phyloP scores from a whole-genome alignment of 2,113 vertebrate species.

The Erythrolamprus reginae region DNA sequence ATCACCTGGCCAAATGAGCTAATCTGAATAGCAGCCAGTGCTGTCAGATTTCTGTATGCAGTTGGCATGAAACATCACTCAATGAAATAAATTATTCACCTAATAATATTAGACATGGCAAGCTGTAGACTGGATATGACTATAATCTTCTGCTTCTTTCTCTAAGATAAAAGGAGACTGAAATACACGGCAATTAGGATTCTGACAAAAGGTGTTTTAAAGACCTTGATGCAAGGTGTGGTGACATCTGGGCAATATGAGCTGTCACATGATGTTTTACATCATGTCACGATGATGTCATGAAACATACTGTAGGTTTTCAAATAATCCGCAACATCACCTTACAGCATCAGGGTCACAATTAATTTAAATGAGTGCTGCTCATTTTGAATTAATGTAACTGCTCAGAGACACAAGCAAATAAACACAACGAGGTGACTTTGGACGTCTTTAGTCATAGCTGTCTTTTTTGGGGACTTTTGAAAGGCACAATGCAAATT shows the following conservation, averaged over 20 bases:
- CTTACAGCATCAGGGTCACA: constrained; percentile 11
- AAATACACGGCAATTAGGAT: constrained; percentile 50
- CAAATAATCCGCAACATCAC: constrained; percentile 24
- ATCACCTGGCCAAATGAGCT: neutral
- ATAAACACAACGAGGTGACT: constrained; percentile 17
- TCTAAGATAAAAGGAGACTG: constrained; percentile 28
- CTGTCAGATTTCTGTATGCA: accelerated
- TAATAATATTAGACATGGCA: neutral
- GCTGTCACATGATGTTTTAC: constrained; percentile 54
- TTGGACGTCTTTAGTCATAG: neutral
- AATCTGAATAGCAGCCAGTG: accelerated
- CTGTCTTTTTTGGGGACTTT: constrained; percentile 29
- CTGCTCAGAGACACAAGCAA: constrained; percentile 27
- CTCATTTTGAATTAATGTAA: constrained; percentile 52
- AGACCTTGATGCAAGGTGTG: constrained; percentile 17
- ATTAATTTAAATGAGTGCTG: neutral
- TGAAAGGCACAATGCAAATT: constrained; percentile 28
- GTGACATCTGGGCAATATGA: constrained; percentile 35
- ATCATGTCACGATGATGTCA: constrained; percentile 50
- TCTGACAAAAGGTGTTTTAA: constrained; percentile 42
- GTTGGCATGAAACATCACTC: neutral
- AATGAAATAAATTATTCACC: neutral
- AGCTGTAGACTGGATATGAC: neutral
- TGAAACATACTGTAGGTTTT: constrained; percentile 51
- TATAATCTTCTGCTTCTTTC: neutral